Evolutionary conservation across 2,888 invertebrate species (phyloP).

Genomic region (Lepidocyrtinus sp.): DNA sequence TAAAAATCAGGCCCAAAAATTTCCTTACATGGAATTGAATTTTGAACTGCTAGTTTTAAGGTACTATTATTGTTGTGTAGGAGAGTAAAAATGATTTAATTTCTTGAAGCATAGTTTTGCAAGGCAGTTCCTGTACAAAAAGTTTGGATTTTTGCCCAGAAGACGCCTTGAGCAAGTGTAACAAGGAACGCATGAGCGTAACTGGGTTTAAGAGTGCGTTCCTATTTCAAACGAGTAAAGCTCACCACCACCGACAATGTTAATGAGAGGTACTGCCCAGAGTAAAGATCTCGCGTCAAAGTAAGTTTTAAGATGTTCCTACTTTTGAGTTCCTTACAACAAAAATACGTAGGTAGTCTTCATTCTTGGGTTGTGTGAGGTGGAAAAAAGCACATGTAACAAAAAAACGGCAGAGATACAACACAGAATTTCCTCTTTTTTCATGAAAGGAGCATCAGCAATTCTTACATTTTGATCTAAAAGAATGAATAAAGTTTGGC

Average conservation of each 20-base stretch:
- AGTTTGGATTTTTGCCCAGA: slow-evolving; percentile 35
- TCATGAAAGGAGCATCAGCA: too few species aligned
- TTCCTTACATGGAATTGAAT: too few species aligned
- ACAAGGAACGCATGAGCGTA: neutral
- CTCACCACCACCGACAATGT: neutral
- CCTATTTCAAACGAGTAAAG: neutral
- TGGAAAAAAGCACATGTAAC: neutral
- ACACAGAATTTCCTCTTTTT: neutral
- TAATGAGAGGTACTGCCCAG: neutral
- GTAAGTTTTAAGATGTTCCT: neutral
- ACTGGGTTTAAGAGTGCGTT: neutral
- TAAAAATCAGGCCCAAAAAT: neutral
- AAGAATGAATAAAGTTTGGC: neutral
- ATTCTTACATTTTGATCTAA: neutral
- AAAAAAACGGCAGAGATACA: neutral
- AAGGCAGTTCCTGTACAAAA: neutral
- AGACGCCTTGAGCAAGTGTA: slow-evolving; percentile 28
- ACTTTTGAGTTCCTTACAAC: too few species aligned
- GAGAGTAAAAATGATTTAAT: neutral
- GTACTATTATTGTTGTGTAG: too few species aligned
- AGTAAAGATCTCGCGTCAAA: neutral
- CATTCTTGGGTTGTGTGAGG: too few species aligned
- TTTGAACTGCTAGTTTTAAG: too few species aligned
- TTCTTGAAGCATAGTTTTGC: neutral
- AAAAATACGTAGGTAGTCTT: too few species aligned